Evolutionary conservation across 2,113 vertebrate genomes (phyloP), one percentile per base, ranked within the genome.

Genomic region (Isichthys henryi): DNA sequence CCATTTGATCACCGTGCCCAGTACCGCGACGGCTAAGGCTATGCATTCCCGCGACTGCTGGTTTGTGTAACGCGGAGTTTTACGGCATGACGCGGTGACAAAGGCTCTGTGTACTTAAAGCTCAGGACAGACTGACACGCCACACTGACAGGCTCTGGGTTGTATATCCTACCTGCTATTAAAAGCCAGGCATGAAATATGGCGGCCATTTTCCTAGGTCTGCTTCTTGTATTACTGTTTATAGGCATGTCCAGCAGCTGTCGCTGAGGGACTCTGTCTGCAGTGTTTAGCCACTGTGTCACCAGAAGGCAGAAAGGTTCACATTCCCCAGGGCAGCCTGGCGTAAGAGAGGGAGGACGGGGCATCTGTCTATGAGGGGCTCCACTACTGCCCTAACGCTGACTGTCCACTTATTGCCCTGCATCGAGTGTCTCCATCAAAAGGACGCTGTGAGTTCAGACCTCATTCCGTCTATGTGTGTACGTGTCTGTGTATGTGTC

Each of bases 151-250:
- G 56, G 70, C 39, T n/a, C 58, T 17, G 21, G 39, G n/a, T 70
- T 53, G 82, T 88, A 90, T 91, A 88, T 91, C 80, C 83, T 90
- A 90, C 90, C 91, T 92, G 91, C 90, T 91, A 83, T 91, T 91
- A 39, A 89, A 92, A 89, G 85, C 86, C 91, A 88, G 86, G 91
- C 88, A 91, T 92, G 88, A 92, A 89, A 90, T 92, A 92, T 89
- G 90, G 90, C 66, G 48, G 66, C 91, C 89, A 82, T 82, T 53
- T 48, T 88, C 35, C 87, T 62, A 91, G 84, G 87, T 91, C 91
- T 93, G 93, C 88, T 92, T 92, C 92, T 93, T 87, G 90, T 86
- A 92, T 93, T 92, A 93, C 87, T 88, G 89, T 92, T 92, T 92
- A 93, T 91, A 89, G 80, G 90, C 90, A 86, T 88, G 92, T 93